Evolutionary conservation across 2,797 vertebrate species (phyloP).

Genomic region (Rachycentron canadum): DNA sequence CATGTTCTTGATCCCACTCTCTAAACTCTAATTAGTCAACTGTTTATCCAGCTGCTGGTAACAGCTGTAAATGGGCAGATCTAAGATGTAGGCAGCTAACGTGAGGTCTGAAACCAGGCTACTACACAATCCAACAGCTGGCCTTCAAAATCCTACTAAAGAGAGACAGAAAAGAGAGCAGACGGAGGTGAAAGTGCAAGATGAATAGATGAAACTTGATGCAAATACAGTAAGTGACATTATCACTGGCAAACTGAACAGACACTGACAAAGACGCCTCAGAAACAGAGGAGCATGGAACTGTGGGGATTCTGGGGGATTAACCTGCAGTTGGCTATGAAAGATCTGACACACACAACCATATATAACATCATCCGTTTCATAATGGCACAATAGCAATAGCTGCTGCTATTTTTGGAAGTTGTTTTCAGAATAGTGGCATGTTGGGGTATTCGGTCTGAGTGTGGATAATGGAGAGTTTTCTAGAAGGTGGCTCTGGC

Average conservation of each 20-base stretch:
- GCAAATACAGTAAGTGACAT: conserved; percentile 1
- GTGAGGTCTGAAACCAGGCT: conserved; percentile 1
- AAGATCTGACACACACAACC: conserved; percentile 42
- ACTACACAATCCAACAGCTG: conserved; percentile 5
- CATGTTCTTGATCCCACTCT: conserved; percentile 5
- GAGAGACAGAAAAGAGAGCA: neutral
- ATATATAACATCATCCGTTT: conserved; percentile 58
- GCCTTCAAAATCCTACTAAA: neutral
- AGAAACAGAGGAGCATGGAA: conserved; percentile 23
- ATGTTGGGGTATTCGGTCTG: conserved; percentile 56
- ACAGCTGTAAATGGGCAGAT: conserved; percentile 21
- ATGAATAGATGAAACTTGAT: conserved; percentile 3
- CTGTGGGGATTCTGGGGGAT: conserved; percentile 44
- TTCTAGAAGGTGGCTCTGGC: conserved; percentile 58
- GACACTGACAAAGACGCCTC: conserved; percentile 28
- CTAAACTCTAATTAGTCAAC: conserved; percentile 18
- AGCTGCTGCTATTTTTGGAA: conserved; percentile 73
- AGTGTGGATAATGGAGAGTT: conserved; percentile 65
- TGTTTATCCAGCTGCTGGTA: conserved; percentile 12
- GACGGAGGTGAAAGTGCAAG: neutral
- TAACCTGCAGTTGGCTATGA: conserved; percentile 61
- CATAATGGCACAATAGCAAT: conserved; percentile 61
- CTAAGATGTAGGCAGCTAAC: conserved; percentile 2
- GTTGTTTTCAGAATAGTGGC: conserved; percentile 55
- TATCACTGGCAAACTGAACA: conserved; percentile 25